These are phyloP conservation scores for Dreissena polymorpha DNA, from an alignment of 1,140 invertebrate genomes.

Conservation along the genomic window DNA sequence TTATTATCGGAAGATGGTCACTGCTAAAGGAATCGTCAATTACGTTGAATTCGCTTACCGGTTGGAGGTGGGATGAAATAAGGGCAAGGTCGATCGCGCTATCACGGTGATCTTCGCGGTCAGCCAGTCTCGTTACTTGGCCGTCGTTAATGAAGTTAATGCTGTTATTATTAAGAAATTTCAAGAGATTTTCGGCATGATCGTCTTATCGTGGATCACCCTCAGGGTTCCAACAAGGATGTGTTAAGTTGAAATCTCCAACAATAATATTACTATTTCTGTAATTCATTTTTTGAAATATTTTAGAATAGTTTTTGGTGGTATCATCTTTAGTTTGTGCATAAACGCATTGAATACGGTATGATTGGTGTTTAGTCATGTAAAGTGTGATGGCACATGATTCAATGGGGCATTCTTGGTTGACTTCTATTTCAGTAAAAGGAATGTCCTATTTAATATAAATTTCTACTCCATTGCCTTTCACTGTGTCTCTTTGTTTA, in stretches of 20 bases:
- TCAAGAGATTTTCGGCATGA: background rate
- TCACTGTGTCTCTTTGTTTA: too few species aligned
- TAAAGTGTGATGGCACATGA: too few species aligned
- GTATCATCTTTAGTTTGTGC: too few species aligned
- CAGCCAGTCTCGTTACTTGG: background rate
- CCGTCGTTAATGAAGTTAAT: slow-evolving; percentile 2
- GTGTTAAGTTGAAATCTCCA: slow-evolving; percentile 16
- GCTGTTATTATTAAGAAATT: background rate
- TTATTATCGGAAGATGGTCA: background rate
- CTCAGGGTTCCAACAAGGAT: slow-evolving; percentile 2
- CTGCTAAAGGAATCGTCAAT: background rate
- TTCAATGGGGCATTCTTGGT: too few species aligned
- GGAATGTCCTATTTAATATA: too few species aligned
- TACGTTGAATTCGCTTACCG: background rate
- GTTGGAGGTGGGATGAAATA: background rate
- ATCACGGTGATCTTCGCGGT: background rate
- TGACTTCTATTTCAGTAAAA: too few species aligned
- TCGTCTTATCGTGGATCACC: background rate
- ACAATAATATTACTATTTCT: background rate
- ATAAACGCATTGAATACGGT: too few species aligned
- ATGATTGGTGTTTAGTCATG: too few species aligned
- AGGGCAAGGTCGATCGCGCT: slow-evolving; percentile 4
- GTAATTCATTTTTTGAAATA: too few species aligned
- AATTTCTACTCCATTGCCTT: too few species aligned
- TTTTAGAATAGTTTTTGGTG: too few species aligned